These are phyloP conservation scores for Teleogryllus occipitalis DNA, from an alignment of 1,140 invertebrate species.

Conservation along the genomic window DNA sequence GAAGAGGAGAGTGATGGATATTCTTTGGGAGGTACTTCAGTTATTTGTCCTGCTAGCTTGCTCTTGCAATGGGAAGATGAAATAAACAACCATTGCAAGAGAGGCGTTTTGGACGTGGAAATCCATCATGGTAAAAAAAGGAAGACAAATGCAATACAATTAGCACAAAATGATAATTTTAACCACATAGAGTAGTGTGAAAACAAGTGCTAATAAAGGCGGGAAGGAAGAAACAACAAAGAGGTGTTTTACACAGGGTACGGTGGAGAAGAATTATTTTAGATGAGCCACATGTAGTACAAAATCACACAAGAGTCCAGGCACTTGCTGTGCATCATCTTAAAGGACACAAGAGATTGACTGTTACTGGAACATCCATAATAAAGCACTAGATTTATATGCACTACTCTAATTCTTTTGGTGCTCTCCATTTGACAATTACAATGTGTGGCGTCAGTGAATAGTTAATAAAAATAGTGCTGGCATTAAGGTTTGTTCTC, in stretches of 20 bases:
- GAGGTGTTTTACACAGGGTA: conserved; percentile 50
- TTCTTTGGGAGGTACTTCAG: conserved; percentile 61
- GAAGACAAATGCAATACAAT: conserved; percentile 49
- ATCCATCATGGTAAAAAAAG: conserved; percentile 77
- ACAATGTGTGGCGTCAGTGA: conserved; percentile 47
- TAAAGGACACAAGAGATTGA: conserved; percentile 60
- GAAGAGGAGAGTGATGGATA: conserved; percentile 30
- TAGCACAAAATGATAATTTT: conserved; percentile 20
- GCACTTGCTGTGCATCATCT: conserved; percentile 62
- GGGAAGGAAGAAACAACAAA: not conserved
- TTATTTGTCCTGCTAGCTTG: conserved; percentile 81
- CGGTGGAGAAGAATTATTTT: conserved; percentile 79
- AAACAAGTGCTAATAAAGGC: not conserved
- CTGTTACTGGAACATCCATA: conserved; percentile 91
- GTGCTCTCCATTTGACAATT: conserved; percentile 79
- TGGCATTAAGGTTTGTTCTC: conserved; percentile 56
- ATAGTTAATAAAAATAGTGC: conserved; percentile 64
- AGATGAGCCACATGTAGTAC: conserved; percentile 87
- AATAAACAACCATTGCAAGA: conserved; percentile 54
- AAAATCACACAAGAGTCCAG: conserved; percentile 77
- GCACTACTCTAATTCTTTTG: conserved; percentile 76
- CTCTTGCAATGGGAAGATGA: conserved; percentile 84
- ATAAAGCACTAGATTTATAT: conserved; percentile 83
- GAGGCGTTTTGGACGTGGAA: conserved; percentile 51
- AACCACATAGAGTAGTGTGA: not conserved